phyloP scores from a whole-genome alignment of 2,797 vertebrate genomes.

The Ceryle rudis region DNA sequence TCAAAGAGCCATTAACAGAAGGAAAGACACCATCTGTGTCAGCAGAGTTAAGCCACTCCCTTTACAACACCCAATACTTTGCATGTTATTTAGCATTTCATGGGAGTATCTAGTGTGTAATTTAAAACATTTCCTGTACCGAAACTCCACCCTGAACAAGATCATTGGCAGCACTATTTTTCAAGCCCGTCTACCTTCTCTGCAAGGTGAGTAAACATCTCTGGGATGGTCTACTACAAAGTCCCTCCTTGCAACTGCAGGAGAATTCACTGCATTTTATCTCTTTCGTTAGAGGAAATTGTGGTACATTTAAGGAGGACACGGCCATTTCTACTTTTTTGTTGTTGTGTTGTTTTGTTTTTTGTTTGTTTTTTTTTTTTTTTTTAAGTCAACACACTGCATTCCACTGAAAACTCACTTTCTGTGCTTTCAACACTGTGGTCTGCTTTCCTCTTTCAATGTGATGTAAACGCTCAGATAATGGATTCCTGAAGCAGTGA shows the following conservation, averaged over 20 bases:
- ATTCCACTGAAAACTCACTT: constrained; percentile 49
- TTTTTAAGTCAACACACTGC: background rate
- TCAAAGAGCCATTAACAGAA: background rate
- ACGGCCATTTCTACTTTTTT: background rate
- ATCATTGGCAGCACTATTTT: background rate
- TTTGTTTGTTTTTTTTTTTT: background rate
- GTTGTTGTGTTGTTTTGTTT: background rate
- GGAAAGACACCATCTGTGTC: background rate
- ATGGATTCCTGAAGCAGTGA: constrained; percentile 53
- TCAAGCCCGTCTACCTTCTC: constrained; percentile 1
- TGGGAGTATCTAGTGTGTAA: background rate
- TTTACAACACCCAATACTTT: background rate
- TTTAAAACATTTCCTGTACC: constrained; percentile 70
- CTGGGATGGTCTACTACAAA: background rate
- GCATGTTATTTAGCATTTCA: constrained; percentile 8
- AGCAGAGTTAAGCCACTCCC: constrained; percentile 1
- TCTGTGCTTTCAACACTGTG: background rate
- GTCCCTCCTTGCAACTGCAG: background rate
- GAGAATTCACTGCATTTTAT: background rate
- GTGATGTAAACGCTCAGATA: constrained; percentile 58
- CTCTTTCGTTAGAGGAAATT: constrained; percentile 11
- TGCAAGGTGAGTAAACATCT: constrained; percentile 32
- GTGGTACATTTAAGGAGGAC: background rate
- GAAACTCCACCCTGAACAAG: constrained; percentile 55
- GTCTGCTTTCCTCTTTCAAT: constrained; percentile 34